Conservation (phyloP, 1,140 invertebrate genomes). For the Chymomyza costata region DNA sequence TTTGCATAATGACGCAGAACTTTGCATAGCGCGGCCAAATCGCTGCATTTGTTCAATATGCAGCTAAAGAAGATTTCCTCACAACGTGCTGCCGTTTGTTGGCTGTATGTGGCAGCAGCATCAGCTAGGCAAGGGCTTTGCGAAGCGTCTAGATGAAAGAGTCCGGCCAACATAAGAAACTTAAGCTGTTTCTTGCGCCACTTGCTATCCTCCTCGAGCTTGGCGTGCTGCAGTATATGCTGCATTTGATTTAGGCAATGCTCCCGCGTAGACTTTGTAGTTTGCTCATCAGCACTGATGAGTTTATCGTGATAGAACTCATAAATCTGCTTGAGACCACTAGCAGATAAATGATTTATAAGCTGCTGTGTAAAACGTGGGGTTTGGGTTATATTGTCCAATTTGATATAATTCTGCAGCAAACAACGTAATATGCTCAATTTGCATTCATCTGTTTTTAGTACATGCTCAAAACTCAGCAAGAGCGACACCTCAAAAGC, state of each 20-base stretch:
- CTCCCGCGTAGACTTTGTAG: constrained; percentile 1
- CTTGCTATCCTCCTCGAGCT: constrained; percentile 12
- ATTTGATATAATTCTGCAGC: constrained; percentile 8
- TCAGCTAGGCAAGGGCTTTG: neutral
- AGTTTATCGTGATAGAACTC: constrained; percentile 14
- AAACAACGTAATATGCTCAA: constrained; percentile 21
- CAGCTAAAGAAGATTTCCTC: constrained; percentile 34
- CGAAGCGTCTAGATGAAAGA: constrained; percentile 24
- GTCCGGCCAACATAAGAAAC: constrained; percentile 5
- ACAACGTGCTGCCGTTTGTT: constrained; percentile 21
- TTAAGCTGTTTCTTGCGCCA: constrained; percentile 16
- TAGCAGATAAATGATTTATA: constrained; percentile 1
- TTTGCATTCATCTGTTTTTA: constrained; percentile 24
- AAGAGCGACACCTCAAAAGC: constrained; percentile 29
- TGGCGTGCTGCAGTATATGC: constrained; percentile 8
- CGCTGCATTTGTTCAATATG: constrained; percentile 12
- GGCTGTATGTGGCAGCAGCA: constrained; percentile 35
- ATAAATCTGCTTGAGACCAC: constrained; percentile 15
- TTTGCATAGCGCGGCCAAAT: neutral
- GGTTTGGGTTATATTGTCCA: constrained; percentile 19
- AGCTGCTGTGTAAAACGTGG: constrained; percentile 25
- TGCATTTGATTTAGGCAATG: constrained; percentile 40
- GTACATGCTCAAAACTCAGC: constrained; percentile 18
- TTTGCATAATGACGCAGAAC: constrained; percentile 1
- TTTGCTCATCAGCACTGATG: neutral